Percentiles rank a stretch among this genome's conserved stretches.
Conservation (phyloP, 2,113 vertebrate species). For the Falcunculus frontatus region DNA sequence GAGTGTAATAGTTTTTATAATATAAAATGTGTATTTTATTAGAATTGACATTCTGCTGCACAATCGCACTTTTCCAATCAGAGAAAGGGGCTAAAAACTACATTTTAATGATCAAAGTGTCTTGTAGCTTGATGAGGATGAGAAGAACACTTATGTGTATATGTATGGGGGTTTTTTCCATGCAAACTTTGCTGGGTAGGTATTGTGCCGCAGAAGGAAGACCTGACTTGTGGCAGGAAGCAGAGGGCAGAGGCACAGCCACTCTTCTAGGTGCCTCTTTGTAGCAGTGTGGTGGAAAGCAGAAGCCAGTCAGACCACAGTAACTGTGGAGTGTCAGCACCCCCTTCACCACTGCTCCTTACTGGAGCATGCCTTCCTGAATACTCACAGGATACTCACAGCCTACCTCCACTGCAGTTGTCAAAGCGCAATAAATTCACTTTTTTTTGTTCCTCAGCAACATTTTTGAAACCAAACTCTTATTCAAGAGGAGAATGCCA, state of each 20-base stretch:
- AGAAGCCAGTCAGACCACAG: not conserved
- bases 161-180: too few species aligned
- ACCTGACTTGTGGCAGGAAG: not conserved
- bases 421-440: not conserved
- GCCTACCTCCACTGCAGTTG: not conserved
- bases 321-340: accelerated
- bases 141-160: not conserved
- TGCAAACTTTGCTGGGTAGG: not conserved
- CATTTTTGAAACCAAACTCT: not conserved
- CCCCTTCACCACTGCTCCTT: not conserved
- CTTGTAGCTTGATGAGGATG: not conserved
- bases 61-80: not conserved
- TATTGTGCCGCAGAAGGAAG: not conserved
- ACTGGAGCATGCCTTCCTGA: not conserved
- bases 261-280: accelerated
- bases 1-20: not conserved
- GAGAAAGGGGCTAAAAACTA: not conserved
- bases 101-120: not conserved
- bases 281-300: not conserved
- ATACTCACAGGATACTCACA: not conserved
- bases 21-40: not conserved
- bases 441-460: not conserved
- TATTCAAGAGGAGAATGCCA: not conserved
- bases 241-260: not conserved
- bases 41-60: not conserved